Evolutionary conservation across 2,113 vertebrate species (phyloP).

Genomic region (Forbesichthys agassizii): DNA sequence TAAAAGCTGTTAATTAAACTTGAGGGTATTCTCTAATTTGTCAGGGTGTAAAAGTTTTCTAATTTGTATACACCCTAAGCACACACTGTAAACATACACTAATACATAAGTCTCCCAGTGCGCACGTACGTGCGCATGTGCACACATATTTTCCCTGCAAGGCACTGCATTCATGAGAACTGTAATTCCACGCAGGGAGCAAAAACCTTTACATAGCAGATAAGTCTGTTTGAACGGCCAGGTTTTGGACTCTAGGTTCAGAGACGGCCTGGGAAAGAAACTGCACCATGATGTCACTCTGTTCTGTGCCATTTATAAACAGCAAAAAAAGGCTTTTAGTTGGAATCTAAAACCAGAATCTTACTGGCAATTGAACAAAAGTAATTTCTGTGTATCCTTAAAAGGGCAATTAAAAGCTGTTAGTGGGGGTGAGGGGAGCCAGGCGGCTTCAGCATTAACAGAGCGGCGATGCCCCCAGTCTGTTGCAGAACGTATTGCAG

Average conservation of each 20-base stretch:
- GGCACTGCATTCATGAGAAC: slow-evolving; percentile 57
- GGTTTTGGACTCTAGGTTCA: slow-evolving; percentile 63
- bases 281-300: slow-evolving; percentile 38
- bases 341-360: not conserved
- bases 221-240: slow-evolving; percentile 68
- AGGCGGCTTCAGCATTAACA: slow-evolving; percentile 26
- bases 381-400: not conserved
- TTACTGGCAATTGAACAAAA: not conserved
- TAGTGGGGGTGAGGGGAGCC: not conserved
- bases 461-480: slow-evolving; percentile 50
- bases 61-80: too few species aligned
- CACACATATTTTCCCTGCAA: slow-evolving; percentile 42
- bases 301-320: too few species aligned
- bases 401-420: slow-evolving; percentile 1
- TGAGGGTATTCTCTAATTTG: too few species aligned
- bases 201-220: slow-evolving; percentile 73
- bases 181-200: slow-evolving; percentile 66
- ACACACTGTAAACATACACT: not conserved
- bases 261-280: slow-evolving; percentile 52
- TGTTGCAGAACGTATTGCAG: slow-evolving; percentile 46
- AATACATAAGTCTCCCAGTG: not conserved
- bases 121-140: slow-evolving; percentile 4
- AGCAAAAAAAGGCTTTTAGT: too few species aligned
- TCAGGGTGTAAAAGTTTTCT: too few species aligned
- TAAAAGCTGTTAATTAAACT: too few species aligned